Base-by-base conservation (phyloP, 2,797 vertebrate species). In the Lepus townsendii region DNA sequence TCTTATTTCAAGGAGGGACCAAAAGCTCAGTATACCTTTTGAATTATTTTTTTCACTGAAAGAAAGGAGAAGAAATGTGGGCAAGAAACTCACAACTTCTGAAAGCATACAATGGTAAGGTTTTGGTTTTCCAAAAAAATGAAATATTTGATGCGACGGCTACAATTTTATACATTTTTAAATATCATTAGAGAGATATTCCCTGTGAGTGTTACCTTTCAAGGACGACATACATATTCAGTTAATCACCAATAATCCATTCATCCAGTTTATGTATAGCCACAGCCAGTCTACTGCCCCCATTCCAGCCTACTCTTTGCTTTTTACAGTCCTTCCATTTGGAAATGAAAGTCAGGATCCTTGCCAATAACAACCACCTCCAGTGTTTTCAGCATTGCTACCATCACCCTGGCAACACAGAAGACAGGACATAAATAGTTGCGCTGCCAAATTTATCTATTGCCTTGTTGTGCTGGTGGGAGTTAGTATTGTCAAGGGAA, bases 401-500 rank as follows among this genome's bases (percentile, higher is more conserved):
- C 90, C 95, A 91, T 97, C 91, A 94, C 97, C 97, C 93, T 96
- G 96, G 96, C 95, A 97, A 97, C 97, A 93, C 86, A 94, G 97
- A 95, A 91, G 97, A 95, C 84, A 91, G 93, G 97, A 96, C 97
- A 97, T 97, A 97, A 97, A 97, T 97, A 97, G 96, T 93, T 87
- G 73, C 63, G 90, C 80, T 96, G 93, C 96, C 97, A 96, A 97
- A 95, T 80, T 10, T 83, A 90, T 96, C 96, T 93, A 78, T 78
- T 96, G 96, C 95, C 91, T 96, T 79, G 76, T 86, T 92, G 89
- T 83, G 83, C 91, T 93, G 12, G 83, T 85, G 72, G 91, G 91
- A 96, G 91, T 82, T n/a, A 77, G 47, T 83, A 62, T 93, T 95
- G 71, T 96, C 77, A 96, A 82, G 77, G 77, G 83, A 95, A 90